Conservation (phyloP, 1,140 invertebrate genomes). For the Lordiphosa mommai region DNA sequence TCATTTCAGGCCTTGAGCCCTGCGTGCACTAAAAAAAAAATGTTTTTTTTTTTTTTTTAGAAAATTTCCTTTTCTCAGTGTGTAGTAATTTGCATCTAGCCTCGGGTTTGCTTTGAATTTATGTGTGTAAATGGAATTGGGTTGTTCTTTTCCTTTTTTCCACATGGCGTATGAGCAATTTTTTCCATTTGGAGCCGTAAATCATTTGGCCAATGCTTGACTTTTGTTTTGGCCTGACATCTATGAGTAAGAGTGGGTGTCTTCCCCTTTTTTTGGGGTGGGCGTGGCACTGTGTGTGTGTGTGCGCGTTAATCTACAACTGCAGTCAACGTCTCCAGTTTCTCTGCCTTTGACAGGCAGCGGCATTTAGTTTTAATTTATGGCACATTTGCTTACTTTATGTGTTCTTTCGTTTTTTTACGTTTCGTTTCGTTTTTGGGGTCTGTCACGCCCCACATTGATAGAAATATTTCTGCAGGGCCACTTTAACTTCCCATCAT, state of each 20-base stretch:
- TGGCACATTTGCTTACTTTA: conserved; percentile 59
- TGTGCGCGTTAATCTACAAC: conserved; percentile 59
- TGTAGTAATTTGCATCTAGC: conserved; percentile 6
- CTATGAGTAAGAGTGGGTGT: conserved; percentile 41
- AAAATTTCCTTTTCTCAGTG: not conserved
- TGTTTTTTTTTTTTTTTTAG: no score
- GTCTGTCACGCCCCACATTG: not conserved
- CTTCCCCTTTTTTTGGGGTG: conserved; percentile 44
- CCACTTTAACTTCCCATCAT: conserved; percentile 2
- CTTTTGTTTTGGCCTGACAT: conserved; percentile 54
- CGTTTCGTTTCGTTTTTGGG: not conserved
- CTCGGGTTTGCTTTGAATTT: not conserved
- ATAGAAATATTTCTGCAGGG: conserved; percentile 1
- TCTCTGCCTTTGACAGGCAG: conserved; percentile 62
- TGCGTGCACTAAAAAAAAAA: not conserved
- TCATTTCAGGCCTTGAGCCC: conserved; percentile 3
- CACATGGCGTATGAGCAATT: conserved; percentile 69
- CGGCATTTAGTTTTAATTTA: conserved; percentile 78
- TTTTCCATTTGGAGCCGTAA: conserved; percentile 61
- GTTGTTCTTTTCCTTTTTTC: not conserved
- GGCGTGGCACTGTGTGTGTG: conserved; percentile 28
- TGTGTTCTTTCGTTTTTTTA: conserved; percentile 7
- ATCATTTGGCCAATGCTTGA: conserved; percentile 70
- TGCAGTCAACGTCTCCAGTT: conserved; percentile 48
- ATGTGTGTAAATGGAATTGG: conserved; percentile 1